Percentiles rank a stretch among this genome's conserved stretches.
Conservation (phyloP, 1,140 invertebrate genomes). For the Ceratoteleas bidentatus region DNA sequence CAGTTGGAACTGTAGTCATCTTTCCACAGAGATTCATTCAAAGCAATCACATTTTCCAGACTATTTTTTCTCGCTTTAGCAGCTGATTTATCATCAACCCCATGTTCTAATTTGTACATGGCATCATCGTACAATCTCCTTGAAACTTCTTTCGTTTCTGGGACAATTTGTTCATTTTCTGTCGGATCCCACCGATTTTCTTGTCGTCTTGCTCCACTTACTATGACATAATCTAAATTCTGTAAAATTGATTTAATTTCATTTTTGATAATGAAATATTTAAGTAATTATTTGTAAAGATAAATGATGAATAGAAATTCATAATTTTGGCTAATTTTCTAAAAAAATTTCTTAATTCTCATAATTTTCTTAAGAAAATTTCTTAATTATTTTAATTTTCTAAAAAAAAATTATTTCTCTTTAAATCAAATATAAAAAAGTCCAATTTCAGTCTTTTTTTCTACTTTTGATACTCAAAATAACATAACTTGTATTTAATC, state of each 20-base stretch:
- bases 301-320: too few species aligned
- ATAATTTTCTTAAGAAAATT: too few species aligned
- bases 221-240: constrained; percentile 98
- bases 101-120: constrained; percentile 98
- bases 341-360: too few species aligned
- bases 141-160: constrained; percentile 93
- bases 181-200: constrained; percentile 99
- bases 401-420: constrained; percentile 11
- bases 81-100: constrained; percentile 88
- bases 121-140: constrained; percentile 95
- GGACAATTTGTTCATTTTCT: constrained; percentile 96
- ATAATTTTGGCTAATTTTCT: too few species aligned
- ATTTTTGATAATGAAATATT: too few species aligned
- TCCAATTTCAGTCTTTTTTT: too few species aligned
- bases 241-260: too few species aligned
- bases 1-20: constrained; percentile 97
- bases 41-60: constrained; percentile 87
- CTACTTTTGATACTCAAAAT: too few species aligned
- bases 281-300: too few species aligned
- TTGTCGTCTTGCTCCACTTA: constrained; percentile 96
- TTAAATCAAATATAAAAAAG: too few species aligned
- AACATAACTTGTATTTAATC: too few species aligned
- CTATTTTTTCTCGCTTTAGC: constrained; percentile 87
- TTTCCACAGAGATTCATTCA: constrained; percentile 90
- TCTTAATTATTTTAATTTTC: too few species aligned